Evolutionary conservation across 2,888 invertebrate species (phyloP).

Genomic region (Dioctria linearis): DNA sequence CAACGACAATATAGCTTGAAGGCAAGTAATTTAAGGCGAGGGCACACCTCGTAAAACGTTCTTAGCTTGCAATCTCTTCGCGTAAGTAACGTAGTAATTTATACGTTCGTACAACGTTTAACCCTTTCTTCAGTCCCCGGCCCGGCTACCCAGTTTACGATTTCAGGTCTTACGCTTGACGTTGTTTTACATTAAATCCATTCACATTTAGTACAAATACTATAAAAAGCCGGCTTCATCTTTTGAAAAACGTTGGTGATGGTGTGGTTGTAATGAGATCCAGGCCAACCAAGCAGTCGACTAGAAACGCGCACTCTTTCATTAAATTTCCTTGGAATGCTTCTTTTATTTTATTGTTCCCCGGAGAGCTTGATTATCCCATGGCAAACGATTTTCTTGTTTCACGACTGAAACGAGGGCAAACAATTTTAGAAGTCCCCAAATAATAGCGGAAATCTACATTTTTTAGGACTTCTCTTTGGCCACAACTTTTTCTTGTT

Average conservation of each 20-base stretch:
- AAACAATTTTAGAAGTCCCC: conserved; percentile 41
- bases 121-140: neutral
- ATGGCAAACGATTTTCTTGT: conserved; percentile 43
- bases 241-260: neutral
- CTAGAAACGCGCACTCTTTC: conserved; percentile 33
- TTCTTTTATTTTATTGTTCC: conserved; percentile 47
- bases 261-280: neutral
- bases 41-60: neutral
- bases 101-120: conserved; percentile 6
- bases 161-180: neutral
- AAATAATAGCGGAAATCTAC: conserved; percentile 21
- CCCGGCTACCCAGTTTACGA: neutral
- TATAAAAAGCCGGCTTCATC: neutral
- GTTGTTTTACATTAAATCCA: neutral
- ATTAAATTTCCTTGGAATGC: conserved; percentile 39
- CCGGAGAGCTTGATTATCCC: conserved; percentile 46
- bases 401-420: conserved; percentile 44
- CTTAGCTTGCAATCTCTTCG: neutral
- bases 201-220: conserved; percentile 11
- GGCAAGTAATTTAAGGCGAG: conserved; percentile 3
- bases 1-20: neutral
- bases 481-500: neutral
- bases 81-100: neutral
- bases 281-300: conserved; percentile 32
- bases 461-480: conserved; percentile 7